These are phyloP conservation scores for Colletes latitarsis DNA, from an alignment of 1,140 invertebrate genomes.

Conservation along the genomic window DNA sequence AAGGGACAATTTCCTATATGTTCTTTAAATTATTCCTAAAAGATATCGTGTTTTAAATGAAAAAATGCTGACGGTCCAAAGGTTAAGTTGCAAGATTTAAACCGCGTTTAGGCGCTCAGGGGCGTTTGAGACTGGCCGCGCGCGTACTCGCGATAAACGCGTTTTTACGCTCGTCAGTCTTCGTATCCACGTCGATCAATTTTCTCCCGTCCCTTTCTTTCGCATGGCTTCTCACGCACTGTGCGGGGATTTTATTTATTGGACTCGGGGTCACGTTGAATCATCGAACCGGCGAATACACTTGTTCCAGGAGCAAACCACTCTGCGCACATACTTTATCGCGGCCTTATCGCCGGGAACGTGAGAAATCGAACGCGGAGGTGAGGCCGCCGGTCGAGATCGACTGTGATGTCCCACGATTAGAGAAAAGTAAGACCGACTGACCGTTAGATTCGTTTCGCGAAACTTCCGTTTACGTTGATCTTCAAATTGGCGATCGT, in stretches of 20 bases:
- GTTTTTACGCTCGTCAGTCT: neutral
- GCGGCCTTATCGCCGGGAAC: constrained; percentile 52
- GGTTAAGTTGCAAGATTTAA: neutral
- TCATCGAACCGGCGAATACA: constrained; percentile 12
- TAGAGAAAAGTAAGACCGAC: constrained; percentile 36
- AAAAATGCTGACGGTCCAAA: too few species aligned
- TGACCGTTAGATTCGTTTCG: constrained; percentile 32
- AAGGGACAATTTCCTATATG: too few species aligned
- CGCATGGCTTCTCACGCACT: constrained; percentile 3
- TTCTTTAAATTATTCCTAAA: too few species aligned
- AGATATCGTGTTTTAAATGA: too few species aligned
- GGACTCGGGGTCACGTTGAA: constrained; percentile 16
- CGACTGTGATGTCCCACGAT: constrained; percentile 20
- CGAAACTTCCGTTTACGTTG: constrained; percentile 20
- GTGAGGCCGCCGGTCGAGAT: neutral
- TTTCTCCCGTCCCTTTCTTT: neutral
- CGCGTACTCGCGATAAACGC: neutral
- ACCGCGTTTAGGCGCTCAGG: neutral
- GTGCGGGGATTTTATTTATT: constrained; percentile 31
- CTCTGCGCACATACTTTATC: constrained; percentile 24
- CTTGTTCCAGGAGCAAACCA: constrained; percentile 9
- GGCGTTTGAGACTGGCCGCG: neutral
- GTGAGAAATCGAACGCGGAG: constrained; percentile 38
- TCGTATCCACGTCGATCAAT: constrained; percentile 25
- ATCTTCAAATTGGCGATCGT: constrained; percentile 18